phyloP scores from a whole-genome alignment of 1,140 invertebrate species.

The Meloidogyne hapla region DNA sequence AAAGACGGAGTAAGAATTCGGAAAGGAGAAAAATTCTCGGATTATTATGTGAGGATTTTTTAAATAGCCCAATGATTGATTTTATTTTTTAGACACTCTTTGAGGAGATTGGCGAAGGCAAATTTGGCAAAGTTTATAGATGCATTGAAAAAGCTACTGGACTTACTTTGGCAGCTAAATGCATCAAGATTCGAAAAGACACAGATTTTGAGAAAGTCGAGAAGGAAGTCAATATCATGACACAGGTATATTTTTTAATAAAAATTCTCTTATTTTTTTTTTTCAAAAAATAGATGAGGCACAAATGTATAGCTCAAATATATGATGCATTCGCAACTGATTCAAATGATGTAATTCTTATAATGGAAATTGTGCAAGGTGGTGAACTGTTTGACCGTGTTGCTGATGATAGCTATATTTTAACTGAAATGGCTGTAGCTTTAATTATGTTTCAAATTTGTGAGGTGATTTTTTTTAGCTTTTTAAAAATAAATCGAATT shows the following conservation, averaged over 20 bases:
- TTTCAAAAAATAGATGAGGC: slow-evolving; percentile 65
- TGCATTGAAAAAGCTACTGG: slow-evolving; percentile 57
- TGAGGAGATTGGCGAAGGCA: slow-evolving; percentile 74
- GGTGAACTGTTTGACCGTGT: slow-evolving; percentile 71
- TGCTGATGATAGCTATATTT: slow-evolving; percentile 67
- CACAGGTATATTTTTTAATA: slow-evolving; percentile 52
- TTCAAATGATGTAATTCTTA: slow-evolving; percentile 69
- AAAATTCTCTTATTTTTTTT: not conserved
- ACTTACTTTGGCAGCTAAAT: slow-evolving; percentile 59
- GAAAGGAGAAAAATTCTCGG: slow-evolving; percentile 66
- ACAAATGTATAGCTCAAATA: slow-evolving; percentile 69
- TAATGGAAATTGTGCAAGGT: slow-evolving; percentile 68
- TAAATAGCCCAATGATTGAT: too few relatives aligned
- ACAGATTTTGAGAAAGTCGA: slow-evolving; percentile 29
- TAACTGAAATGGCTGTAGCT: slow-evolving; percentile 69
- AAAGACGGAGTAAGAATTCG: slow-evolving; percentile 63
- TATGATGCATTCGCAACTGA: slow-evolving; percentile 69
- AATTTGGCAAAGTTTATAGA: slow-evolving; percentile 72
- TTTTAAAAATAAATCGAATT: not conserved
- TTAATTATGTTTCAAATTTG: slow-evolving; percentile 67
- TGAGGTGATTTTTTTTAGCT: slow-evolving; percentile 20
- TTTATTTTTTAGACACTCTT: slow-evolving; percentile 17
- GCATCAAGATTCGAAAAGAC: slow-evolving; percentile 55
- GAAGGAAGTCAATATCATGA: slow-evolving; percentile 66
- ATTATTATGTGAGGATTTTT: slow-evolving; percentile 58